Evolutionary conservation across 35 echinoderm and acorn worm genomes (phyloP), one percentile per base, ranked within the genome.

Genomic region (Hemicentrotus pulcherrimus): DNA sequence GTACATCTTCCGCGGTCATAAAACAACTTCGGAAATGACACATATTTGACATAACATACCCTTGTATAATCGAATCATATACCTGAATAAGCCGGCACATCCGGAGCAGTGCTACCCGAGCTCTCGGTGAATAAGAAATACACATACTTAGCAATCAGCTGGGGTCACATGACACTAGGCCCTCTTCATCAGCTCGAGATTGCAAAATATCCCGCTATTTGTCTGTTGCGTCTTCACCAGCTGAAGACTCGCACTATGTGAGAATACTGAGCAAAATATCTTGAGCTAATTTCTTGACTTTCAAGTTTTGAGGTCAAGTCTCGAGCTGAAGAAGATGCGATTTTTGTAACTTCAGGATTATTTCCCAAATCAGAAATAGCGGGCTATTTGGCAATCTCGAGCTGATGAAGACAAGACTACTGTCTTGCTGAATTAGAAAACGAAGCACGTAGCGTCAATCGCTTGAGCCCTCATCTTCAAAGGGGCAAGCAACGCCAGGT

Each of bases 21-120:
- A 78, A 78, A 78, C 65, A 78, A 78, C 65, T 78, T 78, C 6
- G 65, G 65, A 78, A 78, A 78, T 78, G 65, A 78, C 65, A 78
- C 65, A 78, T 59, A 59, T 78, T 78, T n/a, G 65, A 78, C 65
- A n/a, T n/a, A 28, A 28, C 24, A 78, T 22, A 78, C 65, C 65
- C 65, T 78, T 78, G 22, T 22, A 78, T 78, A 78, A 78, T 78
- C 65, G 9, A 78, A 78, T 78, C 19, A 78, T 28, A n/a, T 78
- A 18, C 65, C 65, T 78, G 65, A n/a, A 78, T 78, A 78, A 5
- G 19, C 65, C 65, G 7, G 65, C 28, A n/a, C 65, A 30, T 78
- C 65, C 65, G 65, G 65, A 78, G 65, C 65, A 8, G 24, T 78
- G 65, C 19, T 30, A 78, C 65, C 28, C 19, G 65, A 78, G 19